These are phyloP conservation scores for Drosophila bifasciata DNA, from an alignment of 1,140 invertebrate genomes.

Conservation along the genomic window DNA sequence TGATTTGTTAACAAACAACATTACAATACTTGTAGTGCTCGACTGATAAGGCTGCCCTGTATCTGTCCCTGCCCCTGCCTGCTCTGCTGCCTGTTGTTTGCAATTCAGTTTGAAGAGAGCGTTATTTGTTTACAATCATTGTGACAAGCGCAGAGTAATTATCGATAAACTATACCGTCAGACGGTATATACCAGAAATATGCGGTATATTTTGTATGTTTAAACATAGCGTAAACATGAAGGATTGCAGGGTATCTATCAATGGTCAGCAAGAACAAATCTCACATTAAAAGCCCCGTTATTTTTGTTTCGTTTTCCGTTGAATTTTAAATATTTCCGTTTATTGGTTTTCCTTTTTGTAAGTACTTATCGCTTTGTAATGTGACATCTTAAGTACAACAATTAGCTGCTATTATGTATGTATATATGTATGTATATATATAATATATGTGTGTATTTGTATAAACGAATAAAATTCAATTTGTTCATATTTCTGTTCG, in stretches of 20 bases:
- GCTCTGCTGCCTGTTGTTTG: too few relatives aligned
- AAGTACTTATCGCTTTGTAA: slow-evolving; percentile 53
- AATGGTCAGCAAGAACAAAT: too few relatives aligned
- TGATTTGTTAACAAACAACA: slow-evolving; percentile 2
- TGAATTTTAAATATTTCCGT: slow-evolving; percentile 75
- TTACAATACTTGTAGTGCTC: neutral
- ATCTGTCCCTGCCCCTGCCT: too few relatives aligned
- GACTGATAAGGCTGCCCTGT: neutral
- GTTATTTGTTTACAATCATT: too few relatives aligned
- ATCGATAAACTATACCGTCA: too few relatives aligned
- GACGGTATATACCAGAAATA: too few relatives aligned
- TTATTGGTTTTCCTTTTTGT: slow-evolving; percentile 60
- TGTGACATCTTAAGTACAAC: slow-evolving; percentile 75
- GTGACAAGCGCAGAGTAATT: too few relatives aligned
- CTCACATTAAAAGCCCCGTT: neutral
- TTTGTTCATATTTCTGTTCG: slow-evolving; percentile 42
- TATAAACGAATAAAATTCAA: slow-evolving; percentile 79
- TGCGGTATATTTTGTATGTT: too few relatives aligned
- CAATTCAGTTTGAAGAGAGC: too few relatives aligned
- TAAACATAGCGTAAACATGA: too few relatives aligned
- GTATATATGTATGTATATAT: slow-evolving; percentile 34
- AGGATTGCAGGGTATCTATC: too few relatives aligned
- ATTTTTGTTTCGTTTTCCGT: slow-evolving; percentile 29
- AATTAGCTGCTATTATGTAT: slow-evolving; percentile 67
- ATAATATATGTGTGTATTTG: slow-evolving; percentile 44